Evolutionary conservation across 2,888 invertebrate species (phyloP).

Genomic region (Apamea epomidion): DNA sequence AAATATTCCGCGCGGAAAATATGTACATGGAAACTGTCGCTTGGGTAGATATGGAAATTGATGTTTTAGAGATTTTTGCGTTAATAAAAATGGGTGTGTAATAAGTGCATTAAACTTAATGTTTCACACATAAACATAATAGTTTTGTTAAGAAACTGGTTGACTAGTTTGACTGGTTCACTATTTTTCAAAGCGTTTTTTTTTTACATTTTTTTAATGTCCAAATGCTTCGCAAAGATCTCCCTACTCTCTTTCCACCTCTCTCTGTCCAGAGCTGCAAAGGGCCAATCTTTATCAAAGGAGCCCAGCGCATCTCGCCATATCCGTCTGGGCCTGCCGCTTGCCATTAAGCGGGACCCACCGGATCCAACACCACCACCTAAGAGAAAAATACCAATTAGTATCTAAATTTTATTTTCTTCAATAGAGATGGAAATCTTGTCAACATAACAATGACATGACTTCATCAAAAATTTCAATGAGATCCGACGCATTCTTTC

Average conservation of each 20-base stretch:
- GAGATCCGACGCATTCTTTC: not conserved
- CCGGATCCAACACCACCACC: not conserved
- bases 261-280: too few relatives aligned
- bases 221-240: too few relatives aligned
- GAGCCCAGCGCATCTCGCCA: not conserved
- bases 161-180: not conserved
- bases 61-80: not conserved
- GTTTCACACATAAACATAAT: not conserved
- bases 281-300: not conserved
- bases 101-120: not conserved
- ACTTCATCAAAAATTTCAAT: not conserved
- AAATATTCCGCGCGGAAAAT: slow-evolving; percentile 68
- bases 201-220: not conserved
- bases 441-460: not conserved
- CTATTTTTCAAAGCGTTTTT: not conserved
- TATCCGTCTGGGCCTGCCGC: too few relatives aligned
- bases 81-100: not conserved
- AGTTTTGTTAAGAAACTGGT: not conserved
- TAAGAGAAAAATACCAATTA: not conserved
- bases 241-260: too few relatives aligned
- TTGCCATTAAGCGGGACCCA: not conserved
- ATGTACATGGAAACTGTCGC: slow-evolving; percentile 56
- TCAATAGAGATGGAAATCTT: not conserved
- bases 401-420: not conserved
- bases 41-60: slow-evolving; percentile 2